Percentiles rank a stretch among this genome's conserved stretches.
These are phyloP conservation scores for Pluvianellus socialis DNA, from an alignment of 2,113 vertebrate species.

Conservation along the genomic window DNA sequence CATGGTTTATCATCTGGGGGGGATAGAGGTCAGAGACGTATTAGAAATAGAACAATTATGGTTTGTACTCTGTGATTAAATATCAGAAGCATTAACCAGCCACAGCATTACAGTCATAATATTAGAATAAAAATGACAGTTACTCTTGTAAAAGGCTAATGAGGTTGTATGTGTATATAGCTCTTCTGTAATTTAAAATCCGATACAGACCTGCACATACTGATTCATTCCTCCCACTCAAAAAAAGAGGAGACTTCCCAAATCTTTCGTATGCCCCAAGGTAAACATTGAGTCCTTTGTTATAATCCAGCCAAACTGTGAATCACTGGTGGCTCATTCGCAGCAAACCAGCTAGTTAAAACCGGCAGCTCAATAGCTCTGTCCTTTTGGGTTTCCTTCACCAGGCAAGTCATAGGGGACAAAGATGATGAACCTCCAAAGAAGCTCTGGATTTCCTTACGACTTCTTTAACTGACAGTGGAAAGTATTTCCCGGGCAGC, in stretches of 20 bases:
- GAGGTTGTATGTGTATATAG: slow-evolving; percentile 1
- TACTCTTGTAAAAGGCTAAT: slow-evolving; percentile 57
- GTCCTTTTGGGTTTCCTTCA: background rate
- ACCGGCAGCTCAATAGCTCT: background rate
- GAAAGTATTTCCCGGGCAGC: background rate
- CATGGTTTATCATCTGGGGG: background rate
- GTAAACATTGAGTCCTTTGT: background rate
- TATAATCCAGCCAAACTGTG: background rate
- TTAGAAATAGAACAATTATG: slow-evolving; percentile 15
- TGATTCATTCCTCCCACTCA: background rate
- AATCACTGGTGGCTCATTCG: background rate
- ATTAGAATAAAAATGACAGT: slow-evolving; percentile 56
- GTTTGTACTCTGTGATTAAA: slow-evolving; percentile 51
- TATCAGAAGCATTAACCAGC: slow-evolving; percentile 38
- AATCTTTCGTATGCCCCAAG: background rate
- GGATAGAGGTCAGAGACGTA: background rate
- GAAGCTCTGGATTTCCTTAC: background rate
- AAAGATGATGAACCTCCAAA: background rate
- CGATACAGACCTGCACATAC: background rate
- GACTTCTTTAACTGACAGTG: background rate
- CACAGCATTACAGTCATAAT: slow-evolving; percentile 13
- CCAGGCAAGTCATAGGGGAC: background rate
- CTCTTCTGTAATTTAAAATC: slow-evolving; percentile 7
- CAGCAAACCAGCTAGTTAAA: background rate
- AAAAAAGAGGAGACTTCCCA: background rate